Conservation (phyloP, 2,888 invertebrate genomes). For the Patella depressa region DNA sequence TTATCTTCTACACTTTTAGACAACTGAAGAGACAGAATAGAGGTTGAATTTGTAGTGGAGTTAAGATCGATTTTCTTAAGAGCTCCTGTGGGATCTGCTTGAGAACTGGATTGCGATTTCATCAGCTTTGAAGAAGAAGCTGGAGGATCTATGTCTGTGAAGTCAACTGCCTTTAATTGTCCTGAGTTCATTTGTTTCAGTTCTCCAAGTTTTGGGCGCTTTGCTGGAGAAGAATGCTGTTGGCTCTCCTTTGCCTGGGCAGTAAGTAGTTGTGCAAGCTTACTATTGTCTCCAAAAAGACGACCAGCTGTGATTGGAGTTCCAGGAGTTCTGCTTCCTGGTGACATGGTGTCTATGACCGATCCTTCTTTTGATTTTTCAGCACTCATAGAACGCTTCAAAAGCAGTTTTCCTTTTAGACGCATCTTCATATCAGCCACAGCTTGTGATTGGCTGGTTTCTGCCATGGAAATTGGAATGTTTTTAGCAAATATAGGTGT, state of each 20-base stretch:
- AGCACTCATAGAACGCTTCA: constrained; percentile 68
- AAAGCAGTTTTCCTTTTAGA: constrained; percentile 66
- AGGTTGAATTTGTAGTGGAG: neutral
- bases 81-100: neutral
- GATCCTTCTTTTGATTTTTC: constrained; percentile 39
- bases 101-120: neutral
- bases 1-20: neutral
- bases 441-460: neutral
- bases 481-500: neutral
- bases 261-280: neutral
- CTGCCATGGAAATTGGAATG: neutral
- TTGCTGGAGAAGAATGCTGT: neutral
- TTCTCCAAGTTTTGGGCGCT: neutral
- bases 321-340: neutral
- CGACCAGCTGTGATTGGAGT: neutral
- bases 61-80: too few relatives aligned
- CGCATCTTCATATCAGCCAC: constrained; percentile 39
- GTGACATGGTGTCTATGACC: neutral
- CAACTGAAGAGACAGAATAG: neutral
- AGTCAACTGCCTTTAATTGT: neutral
- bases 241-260: neutral
- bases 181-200: neutral
- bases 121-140: neutral
- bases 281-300: neutral
- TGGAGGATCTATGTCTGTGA: neutral